Evolutionary conservation across 2,888 invertebrate species (phyloP), one percentile per base, ranked within the genome.

Genomic region (Boloria selene): DNA sequence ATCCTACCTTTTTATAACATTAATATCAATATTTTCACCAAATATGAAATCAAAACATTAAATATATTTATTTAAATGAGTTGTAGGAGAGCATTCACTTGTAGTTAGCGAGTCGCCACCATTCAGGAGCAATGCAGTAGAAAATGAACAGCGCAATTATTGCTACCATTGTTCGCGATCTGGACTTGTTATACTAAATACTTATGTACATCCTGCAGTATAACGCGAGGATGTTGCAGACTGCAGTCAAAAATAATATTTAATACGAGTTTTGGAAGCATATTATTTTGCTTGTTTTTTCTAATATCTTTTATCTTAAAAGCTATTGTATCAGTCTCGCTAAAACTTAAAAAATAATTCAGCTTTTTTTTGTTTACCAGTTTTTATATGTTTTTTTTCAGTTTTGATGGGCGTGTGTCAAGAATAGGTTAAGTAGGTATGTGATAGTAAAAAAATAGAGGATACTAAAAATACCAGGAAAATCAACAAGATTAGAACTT

Each of bases 61-160:
- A 54, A 42, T 13, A 13, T 16, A 54, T 17, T 42, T 16, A 14
- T 18, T 13, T 17, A 64, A 51, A 42, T 60, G 26, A 56, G 55
- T 18, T 52, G 51, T 42, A 56, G 52, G 42, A 60, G 17, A 61
- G 56, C 61, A 65, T 65, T 61, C 49, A 61, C 56, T 52, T 62
- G 63, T 56, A 67, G 69, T 71, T 65, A 69, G 65, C 62, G 53
- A 67, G 71, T 73, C 73, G 80, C 81, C 80, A 82, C 80, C 80
- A 82, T 83, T 85, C 79, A 74, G 73, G 74, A 65, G 77, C 81
- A 78, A 74, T 75, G 81, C 79, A 77, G 78, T 77, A 81, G 82
- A 84, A 86, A 85, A 86, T 83, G 79, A 81, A 79, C 77, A 74
- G 76, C 76, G 82, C 82, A 82, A 85, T 87, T 81, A 85, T 83